These are phyloP conservation scores for Tinea pellionella DNA, from an alignment of 2,888 invertebrate genomes.

Conservation along the genomic window DNA sequence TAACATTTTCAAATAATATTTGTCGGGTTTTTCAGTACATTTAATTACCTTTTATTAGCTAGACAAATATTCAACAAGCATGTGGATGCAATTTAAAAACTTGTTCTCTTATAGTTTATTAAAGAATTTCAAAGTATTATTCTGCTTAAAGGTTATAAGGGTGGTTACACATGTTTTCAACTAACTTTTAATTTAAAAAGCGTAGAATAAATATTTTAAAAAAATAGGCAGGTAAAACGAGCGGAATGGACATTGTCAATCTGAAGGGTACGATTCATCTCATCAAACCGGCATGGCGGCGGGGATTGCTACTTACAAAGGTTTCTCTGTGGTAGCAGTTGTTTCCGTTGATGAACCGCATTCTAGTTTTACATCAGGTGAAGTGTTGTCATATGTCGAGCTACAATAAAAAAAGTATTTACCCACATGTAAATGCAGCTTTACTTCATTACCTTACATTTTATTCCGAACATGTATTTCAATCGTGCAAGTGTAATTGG, in stretches of 20 bases:
- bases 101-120: not conserved
- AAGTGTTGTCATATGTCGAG: no score
- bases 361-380: no score
- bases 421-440: not conserved
- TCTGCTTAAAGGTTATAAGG: not conserved
- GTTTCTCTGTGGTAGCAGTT: no score
- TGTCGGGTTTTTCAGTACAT: not conserved
- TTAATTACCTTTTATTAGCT: not conserved
- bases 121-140: not conserved
- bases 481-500: slow-evolving; percentile 8
- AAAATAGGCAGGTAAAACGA: no score
- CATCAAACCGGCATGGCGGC: no score
- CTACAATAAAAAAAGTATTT: no score
- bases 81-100: not conserved
- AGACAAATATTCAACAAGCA: not conserved
- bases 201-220: no score
- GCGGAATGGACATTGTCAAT: no score
- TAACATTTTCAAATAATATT: no score
- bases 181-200: not conserved
- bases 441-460: not conserved
- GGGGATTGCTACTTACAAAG: no score
- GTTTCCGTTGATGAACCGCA: no score
- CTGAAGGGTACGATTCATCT: no score
- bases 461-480: slow-evolving; percentile 4
- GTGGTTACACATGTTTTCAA: not conserved